These are phyloP conservation scores for Microctenopoma steveboyesi DNA, from an alignment of 2,797 vertebrate genomes.

Conservation along the genomic window DNA sequence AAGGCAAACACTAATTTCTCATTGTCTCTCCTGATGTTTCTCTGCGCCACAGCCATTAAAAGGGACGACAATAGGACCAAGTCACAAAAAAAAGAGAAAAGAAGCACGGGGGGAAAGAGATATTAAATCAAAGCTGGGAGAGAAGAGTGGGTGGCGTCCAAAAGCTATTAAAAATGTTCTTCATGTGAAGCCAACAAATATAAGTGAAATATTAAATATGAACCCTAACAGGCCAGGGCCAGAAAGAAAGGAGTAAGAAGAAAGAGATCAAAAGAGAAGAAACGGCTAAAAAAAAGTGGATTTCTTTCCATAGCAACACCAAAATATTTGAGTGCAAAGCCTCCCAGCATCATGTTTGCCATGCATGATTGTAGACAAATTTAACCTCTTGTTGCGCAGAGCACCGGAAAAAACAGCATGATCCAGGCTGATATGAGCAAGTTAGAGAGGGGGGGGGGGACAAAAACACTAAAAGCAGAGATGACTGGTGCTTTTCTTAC, in stretches of 20 bases:
- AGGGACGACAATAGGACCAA: slow-evolving; percentile 31
- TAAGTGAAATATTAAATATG: slow-evolving; percentile 70
- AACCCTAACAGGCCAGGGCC: slow-evolving; percentile 47
- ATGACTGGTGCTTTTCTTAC: slow-evolving; percentile 47
- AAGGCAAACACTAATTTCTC: slow-evolving; percentile 37
- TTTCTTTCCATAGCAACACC: slow-evolving; percentile 45
- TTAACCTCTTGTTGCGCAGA: slow-evolving; percentile 9
- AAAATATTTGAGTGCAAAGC: slow-evolving; percentile 14
- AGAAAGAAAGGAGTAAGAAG: slow-evolving; percentile 30
- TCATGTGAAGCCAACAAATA: slow-evolving; percentile 72
- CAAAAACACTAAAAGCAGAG: neutral
- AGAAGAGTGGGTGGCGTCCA: slow-evolving; percentile 55
- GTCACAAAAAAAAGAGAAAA: slow-evolving; percentile 26
- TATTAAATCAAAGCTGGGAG: slow-evolving; percentile 52
- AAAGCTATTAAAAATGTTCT: slow-evolving; percentile 71
- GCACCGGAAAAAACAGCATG: slow-evolving; percentile 17
- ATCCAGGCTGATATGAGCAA: slow-evolving; percentile 33
- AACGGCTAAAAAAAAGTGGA: slow-evolving; percentile 24
- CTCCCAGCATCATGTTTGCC: slow-evolving; percentile 5
- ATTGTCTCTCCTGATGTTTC: slow-evolving; percentile 11
- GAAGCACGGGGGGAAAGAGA: slow-evolving; percentile 34
- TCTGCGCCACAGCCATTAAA: slow-evolving; percentile 13
- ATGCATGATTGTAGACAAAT: slow-evolving; percentile 5
- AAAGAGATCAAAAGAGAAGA: slow-evolving; percentile 7
- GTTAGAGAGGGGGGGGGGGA: neutral